Evolutionary conservation across 2,888 invertebrate genomes (phyloP).

Genomic region (Timema cristinae): DNA sequence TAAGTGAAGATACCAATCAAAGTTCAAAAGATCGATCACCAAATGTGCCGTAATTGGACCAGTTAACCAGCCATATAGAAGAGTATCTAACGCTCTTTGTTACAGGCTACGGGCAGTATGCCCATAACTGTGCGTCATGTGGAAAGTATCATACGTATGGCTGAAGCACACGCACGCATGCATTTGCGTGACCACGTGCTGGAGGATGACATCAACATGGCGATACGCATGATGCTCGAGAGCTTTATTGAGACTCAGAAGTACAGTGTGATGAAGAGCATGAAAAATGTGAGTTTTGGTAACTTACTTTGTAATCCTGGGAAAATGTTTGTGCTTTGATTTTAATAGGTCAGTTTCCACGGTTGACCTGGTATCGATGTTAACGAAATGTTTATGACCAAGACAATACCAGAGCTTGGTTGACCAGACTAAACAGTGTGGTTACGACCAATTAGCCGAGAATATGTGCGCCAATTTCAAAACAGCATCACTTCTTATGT

Average conservation of each 20-base stretch:
- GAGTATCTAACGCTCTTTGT: background rate
- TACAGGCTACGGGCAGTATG: slow-evolving; percentile 85
- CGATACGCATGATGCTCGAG: slow-evolving; percentile 94
- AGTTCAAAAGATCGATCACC: background rate
- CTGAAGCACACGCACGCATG: slow-evolving; percentile 95
- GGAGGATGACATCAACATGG: slow-evolving; percentile 96
- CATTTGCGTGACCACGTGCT: slow-evolving; percentile 85
- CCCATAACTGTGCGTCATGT: slow-evolving; percentile 98
- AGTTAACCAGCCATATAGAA: background rate
- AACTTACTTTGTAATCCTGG: no score
- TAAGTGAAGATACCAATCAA: background rate
- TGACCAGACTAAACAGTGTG: no score
- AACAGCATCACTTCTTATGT: no score
- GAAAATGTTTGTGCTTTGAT: no score
- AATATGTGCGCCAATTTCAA: no score
- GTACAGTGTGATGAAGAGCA: slow-evolving; percentile 94
- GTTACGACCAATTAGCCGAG: no score
- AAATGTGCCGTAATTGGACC: background rate
- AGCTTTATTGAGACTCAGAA: slow-evolving; percentile 99
- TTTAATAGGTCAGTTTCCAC: no score
- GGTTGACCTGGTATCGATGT: no score
- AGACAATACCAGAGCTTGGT: no score
- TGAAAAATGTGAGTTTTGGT: slow-evolving; percentile 71
- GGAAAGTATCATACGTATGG: slow-evolving; percentile 96
- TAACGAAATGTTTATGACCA: no score